phyloP scores from a whole-genome alignment of 2,113 vertebrate genomes.

The Leptobrachium ailaonicum region DNA sequence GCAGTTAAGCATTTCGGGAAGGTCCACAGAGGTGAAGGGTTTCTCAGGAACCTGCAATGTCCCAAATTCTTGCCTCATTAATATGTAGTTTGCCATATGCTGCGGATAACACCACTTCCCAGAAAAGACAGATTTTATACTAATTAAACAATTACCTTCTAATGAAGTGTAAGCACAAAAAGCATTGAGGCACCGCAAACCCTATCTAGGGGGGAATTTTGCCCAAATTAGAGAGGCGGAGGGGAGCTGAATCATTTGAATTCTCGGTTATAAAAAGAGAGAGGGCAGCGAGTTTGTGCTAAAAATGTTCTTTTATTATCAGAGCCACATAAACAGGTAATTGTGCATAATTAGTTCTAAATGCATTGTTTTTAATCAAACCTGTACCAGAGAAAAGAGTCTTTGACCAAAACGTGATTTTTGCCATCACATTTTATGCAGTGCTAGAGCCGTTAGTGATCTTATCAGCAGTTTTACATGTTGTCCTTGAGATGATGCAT shows the following conservation, averaged over 20 bases:
- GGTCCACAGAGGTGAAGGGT: conserved; percentile 29
- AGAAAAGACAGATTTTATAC: conserved; percentile 48
- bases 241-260: conserved; percentile 35
- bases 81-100: conserved; percentile 46
- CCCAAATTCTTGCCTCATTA: conserved; percentile 45
- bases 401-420: not conserved
- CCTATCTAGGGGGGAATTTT: conserved; percentile 45
- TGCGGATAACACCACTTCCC: conserved; percentile 46
- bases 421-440: not conserved
- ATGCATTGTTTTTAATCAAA: conserved; percentile 36
- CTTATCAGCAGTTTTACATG: not conserved
- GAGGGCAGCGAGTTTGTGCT: conserved; percentile 33
- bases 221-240: conserved; percentile 39
- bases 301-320: conserved; percentile 46
- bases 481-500: not conserved
- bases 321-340: conserved; percentile 35
- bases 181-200: conserved; percentile 32
- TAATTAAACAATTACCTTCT: conserved; percentile 49
- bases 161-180: conserved; percentile 49
- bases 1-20: conserved; percentile 26
- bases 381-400: not conserved
- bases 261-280: conserved; percentile 42
- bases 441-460: not conserved
- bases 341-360: conserved; percentile 40
- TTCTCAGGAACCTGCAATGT: conserved; percentile 27